These are phyloP conservation scores for Alosa sapidissima DNA, from an alignment of 2,797 vertebrate genomes.

Conservation along the genomic window DNA sequence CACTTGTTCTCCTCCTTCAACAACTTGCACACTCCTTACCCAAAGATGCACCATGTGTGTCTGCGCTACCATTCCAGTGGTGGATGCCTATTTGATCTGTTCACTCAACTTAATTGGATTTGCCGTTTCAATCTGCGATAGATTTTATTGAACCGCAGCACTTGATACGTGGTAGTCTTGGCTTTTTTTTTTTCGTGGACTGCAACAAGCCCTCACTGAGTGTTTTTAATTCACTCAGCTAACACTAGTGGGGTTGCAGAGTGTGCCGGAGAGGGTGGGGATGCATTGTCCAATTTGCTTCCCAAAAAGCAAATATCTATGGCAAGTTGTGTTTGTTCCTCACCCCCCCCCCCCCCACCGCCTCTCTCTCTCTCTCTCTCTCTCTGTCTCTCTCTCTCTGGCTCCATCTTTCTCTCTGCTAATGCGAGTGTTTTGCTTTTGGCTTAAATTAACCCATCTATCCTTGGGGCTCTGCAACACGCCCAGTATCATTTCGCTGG, in stretches of 20 bases:
- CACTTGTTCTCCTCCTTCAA: neutral
- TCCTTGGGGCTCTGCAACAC: conserved; percentile 45
- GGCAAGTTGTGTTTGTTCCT: neutral
- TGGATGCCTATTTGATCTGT: conserved; percentile 20
- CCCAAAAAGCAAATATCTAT: conserved; percentile 6
- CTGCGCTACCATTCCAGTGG: neutral
- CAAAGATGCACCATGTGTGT: neutral
- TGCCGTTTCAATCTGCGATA: neutral
- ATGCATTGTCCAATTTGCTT: neutral
- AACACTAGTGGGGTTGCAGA: neutral
- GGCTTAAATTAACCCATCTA: conserved; percentile 44
- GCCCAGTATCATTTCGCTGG: conserved; percentile 42
- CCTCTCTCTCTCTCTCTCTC: neutral
- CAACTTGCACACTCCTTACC: neutral
- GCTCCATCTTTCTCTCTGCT: neutral
- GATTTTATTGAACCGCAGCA: conserved; percentile 5
- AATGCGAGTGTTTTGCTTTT: conserved; percentile 24
- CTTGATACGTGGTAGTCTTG: conserved; percentile 2
- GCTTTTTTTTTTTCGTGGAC: neutral
- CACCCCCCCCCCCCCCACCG: neutral
- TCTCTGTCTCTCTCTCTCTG: neutral
- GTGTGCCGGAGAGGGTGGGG: neutral
- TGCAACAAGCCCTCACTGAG: conserved; percentile 14
- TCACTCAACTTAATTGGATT: neutral
- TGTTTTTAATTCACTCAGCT: neutral